Percentiles rank a stretch among this genome's conserved stretches.
Evolutionary conservation across 2,113 vertebrate genomes (phyloP).

Genomic region (Lagenorhynchus albirostris): DNA sequence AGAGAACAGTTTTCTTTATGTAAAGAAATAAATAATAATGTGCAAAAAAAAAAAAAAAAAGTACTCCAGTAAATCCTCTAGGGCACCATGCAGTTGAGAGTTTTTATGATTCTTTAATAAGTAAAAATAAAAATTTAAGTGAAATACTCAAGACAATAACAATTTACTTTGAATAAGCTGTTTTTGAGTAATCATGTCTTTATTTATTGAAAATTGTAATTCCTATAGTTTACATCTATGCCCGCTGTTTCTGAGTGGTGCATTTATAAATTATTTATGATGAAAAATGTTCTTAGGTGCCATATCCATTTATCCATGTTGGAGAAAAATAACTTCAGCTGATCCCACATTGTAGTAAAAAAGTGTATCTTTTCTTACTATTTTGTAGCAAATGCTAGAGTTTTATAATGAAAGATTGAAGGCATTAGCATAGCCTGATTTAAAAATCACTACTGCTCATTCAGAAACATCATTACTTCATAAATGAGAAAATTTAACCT

Average conservation of each 20-base stretch:
- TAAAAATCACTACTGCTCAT: not conserved
- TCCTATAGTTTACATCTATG: not conserved
- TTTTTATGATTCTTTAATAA: not conserved
- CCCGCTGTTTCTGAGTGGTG: not conserved
- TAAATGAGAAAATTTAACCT: not conserved
- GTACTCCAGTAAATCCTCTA: not conserved
- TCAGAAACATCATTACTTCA: not conserved
- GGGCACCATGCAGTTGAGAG: not conserved
- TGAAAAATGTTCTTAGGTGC: not conserved
- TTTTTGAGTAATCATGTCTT: not conserved
- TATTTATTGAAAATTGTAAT: not conserved
- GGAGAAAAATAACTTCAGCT: not conserved
- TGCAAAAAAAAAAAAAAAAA: not conserved
- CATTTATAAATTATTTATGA: not conserved
- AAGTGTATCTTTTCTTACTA: not conserved
- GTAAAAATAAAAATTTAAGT: not conserved
- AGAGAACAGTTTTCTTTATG: not conserved
- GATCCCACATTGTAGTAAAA: not conserved
- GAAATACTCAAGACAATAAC: not conserved
- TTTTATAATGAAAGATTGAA: conserved; percentile 11
- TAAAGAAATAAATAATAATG: not conserved
- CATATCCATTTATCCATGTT: not conserved
- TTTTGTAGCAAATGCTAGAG: not conserved
- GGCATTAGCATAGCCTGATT: not conserved
- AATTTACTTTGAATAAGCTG: not conserved